Evolutionary conservation across 1,140 invertebrate species (phyloP).

Genomic region (Bilobella aurantiaca): DNA sequence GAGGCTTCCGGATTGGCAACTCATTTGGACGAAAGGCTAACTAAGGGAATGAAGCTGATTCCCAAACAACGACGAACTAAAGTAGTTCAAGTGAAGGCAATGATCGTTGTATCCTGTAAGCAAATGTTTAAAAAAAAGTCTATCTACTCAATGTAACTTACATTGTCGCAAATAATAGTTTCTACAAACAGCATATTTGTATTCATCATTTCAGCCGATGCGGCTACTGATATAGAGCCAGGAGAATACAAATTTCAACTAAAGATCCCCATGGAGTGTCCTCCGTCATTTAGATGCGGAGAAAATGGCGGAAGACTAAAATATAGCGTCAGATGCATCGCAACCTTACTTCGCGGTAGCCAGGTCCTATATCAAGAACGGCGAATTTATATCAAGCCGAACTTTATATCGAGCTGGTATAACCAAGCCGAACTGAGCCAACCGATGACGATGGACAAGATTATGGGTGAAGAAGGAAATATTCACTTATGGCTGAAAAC

Average conservation of each 20-base stretch:
- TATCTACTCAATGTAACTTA: too few relatives aligned
- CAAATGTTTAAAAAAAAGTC: too few relatives aligned
- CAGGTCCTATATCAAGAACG: background rate
- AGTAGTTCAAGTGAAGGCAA: background rate
- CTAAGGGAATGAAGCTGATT: background rate
- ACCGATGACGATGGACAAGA: background rate
- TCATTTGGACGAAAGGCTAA: too few relatives aligned
- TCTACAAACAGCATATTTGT: too few relatives aligned
- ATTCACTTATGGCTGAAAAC: background rate
- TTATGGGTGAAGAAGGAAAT: background rate
- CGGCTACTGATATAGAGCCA: background rate
- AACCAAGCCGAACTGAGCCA: background rate
- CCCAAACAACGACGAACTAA: background rate
- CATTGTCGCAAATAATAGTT: too few relatives aligned
- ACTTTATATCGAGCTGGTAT: background rate
- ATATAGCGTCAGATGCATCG: background rate
- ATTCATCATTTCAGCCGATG: too few relatives aligned
- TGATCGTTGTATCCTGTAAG: background rate
- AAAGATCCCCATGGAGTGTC: background rate
- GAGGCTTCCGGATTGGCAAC: too few relatives aligned
- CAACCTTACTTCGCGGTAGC: background rate
- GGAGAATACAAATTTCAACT: background rate
- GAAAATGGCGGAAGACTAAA: background rate
- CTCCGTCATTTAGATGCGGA: background rate
- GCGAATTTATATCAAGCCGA: background rate